phyloP scores from a whole-genome alignment of 2,113 vertebrate species.

The Malurus alboscapulatus region DNA sequence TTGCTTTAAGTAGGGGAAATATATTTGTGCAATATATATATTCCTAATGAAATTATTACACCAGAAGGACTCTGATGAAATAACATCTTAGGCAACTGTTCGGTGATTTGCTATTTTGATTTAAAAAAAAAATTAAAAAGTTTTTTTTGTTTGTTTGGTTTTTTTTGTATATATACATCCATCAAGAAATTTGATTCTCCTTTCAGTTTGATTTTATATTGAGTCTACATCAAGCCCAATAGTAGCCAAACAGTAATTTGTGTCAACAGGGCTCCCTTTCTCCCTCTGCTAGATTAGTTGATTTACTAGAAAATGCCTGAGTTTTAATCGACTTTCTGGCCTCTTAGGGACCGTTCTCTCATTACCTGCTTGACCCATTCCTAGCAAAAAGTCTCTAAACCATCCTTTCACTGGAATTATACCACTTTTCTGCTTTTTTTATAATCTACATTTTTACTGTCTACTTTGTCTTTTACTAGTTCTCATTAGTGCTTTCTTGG shows the following conservation, averaged over 20 bases:
- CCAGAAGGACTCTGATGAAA: background rate
- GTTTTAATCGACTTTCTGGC: background rate
- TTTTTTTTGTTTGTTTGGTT: background rate
- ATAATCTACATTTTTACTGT: background rate
- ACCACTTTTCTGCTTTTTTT: background rate
- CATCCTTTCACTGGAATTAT: background rate
- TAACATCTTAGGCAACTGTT: background rate
- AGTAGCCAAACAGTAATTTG: background rate
- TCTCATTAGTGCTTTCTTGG: background rate
- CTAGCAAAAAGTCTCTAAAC: background rate
- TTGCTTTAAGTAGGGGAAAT: background rate
- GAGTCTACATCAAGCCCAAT: background rate
- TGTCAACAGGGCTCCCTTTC: background rate
- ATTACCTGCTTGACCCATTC: background rate
- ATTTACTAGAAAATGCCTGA: background rate
- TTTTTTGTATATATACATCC: no score
- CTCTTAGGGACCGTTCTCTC: background rate
- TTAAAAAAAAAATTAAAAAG: background rate
- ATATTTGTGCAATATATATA: background rate
- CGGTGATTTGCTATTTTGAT: background rate
- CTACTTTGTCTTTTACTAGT: background rate
- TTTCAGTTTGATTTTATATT: background rate
- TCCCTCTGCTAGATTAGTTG: background rate
- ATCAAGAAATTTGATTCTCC: background rate
- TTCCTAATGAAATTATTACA: background rate